A percentile compares a stretch with the other conserved stretches of the same genome.
Evolutionary conservation across 2,888 invertebrate species (phyloP).

Genomic region (Liopterus haemorrhoidalis): DNA sequence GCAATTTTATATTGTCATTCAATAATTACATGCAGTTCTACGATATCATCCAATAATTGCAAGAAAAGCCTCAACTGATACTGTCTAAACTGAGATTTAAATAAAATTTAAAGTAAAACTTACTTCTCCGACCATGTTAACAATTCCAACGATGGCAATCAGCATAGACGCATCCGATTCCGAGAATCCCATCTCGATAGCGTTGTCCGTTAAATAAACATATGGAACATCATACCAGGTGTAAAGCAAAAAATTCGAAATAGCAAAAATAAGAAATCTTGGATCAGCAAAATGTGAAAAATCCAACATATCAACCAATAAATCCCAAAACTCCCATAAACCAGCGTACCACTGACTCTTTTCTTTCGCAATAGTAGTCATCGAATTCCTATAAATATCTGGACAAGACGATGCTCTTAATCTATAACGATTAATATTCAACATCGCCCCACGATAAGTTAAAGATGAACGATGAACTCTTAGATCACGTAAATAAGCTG

Average conservation of each 20-base stretch:
- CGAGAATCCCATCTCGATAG: constrained; percentile 63
- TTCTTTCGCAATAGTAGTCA: constrained; percentile 79
- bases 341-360: constrained; percentile 69
- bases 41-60: too few species aligned
- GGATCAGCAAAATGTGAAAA: constrained; percentile 72
- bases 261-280: constrained; percentile 69
- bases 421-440: constrained; percentile 74
- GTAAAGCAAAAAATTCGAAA: constrained; percentile 86
- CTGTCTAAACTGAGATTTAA: not conserved
- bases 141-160: constrained; percentile 79
- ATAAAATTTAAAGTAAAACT: constrained; percentile 39
- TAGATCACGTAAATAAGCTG: constrained; percentile 67
- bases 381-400: constrained; percentile 80
- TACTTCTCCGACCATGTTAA: constrained; percentile 85
- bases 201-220: constrained; percentile 81
- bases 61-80: too few species aligned
- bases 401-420: constrained; percentile 83
- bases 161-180: constrained; percentile 72
- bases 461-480: constrained; percentile 70
- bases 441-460: constrained; percentile 79
- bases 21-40: too few species aligned
- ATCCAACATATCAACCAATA: constrained; percentile 71
- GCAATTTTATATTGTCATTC: too few species aligned
- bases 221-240: constrained; percentile 93
- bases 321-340: constrained; percentile 70